Conservation (phyloP, 2,113 vertebrate species). For the Lampris incognitus region DNA sequence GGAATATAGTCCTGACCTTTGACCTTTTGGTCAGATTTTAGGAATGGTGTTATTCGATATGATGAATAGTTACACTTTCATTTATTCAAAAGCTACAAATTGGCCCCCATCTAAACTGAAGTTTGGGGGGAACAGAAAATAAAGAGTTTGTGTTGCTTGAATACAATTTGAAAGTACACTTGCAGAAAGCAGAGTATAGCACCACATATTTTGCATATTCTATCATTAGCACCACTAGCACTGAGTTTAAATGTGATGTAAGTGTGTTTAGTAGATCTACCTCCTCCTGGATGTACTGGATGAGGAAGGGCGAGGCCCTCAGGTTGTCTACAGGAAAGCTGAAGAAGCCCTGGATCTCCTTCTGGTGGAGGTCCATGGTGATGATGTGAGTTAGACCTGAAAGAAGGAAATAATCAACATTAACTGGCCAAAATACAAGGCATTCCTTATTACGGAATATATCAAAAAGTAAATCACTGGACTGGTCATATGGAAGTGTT, state of each 20-base stretch:
- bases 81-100: too few relatives aligned
- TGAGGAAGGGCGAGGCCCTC: constrained; percentile 93
- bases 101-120: too few relatives aligned
- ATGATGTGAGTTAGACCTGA: constrained; percentile 96
- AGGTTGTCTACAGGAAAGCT: constrained; percentile 94
- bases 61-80: too few relatives aligned
- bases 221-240: background rate
- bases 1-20: background rate
- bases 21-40: too few relatives aligned
- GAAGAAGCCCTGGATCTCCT: constrained; percentile 98
- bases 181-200: background rate
- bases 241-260: background rate
- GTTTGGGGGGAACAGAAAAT: too few relatives aligned
- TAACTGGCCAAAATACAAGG: background rate
- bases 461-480: too few relatives aligned
- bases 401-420: background rate
- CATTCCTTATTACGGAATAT: too few relatives aligned
- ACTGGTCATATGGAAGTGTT: too few relatives aligned
- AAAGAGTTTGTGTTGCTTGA: too few relatives aligned
- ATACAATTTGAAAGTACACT: background rate
- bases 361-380: constrained; percentile 99
- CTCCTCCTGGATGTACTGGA: constrained; percentile 98
- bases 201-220: too few relatives aligned
- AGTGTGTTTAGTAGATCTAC: constrained; percentile 63
- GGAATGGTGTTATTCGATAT: too few relatives aligned